Base-by-base conservation (phyloP, 2,888 invertebrate genomes). In the Flexamia atlantica region DNA sequence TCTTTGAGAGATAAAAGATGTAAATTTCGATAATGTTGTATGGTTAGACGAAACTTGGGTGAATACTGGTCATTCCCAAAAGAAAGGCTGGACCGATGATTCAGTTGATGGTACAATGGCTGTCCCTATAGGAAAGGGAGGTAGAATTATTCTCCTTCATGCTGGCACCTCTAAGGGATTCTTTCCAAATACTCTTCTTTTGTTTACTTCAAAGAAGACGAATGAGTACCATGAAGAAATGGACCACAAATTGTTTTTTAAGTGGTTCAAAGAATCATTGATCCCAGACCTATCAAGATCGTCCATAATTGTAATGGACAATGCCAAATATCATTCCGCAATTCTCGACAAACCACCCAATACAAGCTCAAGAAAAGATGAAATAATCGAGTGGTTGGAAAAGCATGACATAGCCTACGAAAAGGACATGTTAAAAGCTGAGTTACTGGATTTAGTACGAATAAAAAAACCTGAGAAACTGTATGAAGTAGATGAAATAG, bases 31-130 rank as follows among this genome's bases (percentile, higher is more conserved):
- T 14, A 30, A 40, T 0, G 25, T 81, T 1, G 32, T 83, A 1
- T 84, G 50, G 70, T 23, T 84, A n/a, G 81, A 84, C 32, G 53
- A 84, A 40, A 84, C 81, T 0, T 84, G 84, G 72, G 84, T 81
- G 2, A 84, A 84, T 30, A n/a, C 81, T 10, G 81, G 81, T 23
- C 70, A 84, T 28, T 46, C 9, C 9, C 36, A 12, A 32, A 70
- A 20, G 1, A 42, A 70, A 23, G 46, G 25, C 12, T 84, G 50
- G 80, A 84, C 70, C n/a, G 80, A 80, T 30, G 70, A 64, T 17
- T 25, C 84, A 4, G 20, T 36, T n/a, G 5, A 23, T 23, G 70
- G 36, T 28, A 72, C 84, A 0, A 9, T 42, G 14, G n/a, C 74
- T 10, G 60, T 20, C 14, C 83, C 79, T 30, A 17, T 53, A 2